Base-by-base conservation (phyloP, 2,888 invertebrate species). In the Chrysolina oricalcia region DNA sequence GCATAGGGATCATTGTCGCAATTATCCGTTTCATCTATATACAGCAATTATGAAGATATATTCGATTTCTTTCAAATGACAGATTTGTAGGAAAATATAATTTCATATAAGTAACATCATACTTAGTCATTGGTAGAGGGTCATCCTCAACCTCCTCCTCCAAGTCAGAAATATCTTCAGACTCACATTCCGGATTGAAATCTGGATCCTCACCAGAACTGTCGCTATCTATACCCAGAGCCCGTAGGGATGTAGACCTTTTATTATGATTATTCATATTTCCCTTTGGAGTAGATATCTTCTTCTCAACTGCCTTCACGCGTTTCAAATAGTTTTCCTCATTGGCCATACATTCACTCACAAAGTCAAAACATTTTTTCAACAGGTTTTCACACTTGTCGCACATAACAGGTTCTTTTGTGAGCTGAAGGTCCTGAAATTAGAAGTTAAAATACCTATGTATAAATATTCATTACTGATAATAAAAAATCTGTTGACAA, bases 341-440 rank as follows among this genome's bases (percentile, higher is more conserved):
- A 63, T 70, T 64, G 11, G 46, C 62, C 43, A 70, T 48, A 19
- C 64, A 27, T 13, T 48, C 48, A 19, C 15, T 41, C 8, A 70
- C 3, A 63, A 70, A 70, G 19, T 27, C 27, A 23, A 46, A 70
- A 48, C 43, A 70, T 19, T 64, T 48, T 35, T 50, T 40, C 50
- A 70, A 50, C 62, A 40, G n/a, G 13, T 48, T n/a, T 48, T 43
- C 19, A 50, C 70, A 70, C 15, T 23, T 48, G 10, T 63, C 41
- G 48, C 70, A 70, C 19, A 70, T 46, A 9, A 64, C 70, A 9
- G 70, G 70, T 17, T 64, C 19, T 40, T 70, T 63, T 23, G 70
- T 70, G 10, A 64, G 48, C n/a, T 11, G 46, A 35, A 70, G 62
- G 13, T 70, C 48, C 70, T 70, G 63, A 48, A 70, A 70, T 27